Conservation (phyloP, 2,797 vertebrate genomes). For the Scleropages formosus region DNA sequence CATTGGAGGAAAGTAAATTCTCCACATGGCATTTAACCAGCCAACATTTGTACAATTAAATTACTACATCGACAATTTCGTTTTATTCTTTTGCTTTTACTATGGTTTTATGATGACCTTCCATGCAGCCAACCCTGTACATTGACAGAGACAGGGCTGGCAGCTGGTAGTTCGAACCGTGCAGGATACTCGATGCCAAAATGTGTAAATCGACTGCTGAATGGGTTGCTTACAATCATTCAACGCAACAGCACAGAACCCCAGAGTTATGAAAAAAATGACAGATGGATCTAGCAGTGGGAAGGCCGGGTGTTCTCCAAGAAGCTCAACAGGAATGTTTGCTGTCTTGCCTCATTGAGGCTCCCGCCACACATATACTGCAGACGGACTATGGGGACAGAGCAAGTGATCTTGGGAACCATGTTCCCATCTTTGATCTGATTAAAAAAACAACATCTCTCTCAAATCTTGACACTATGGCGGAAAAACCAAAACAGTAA, state of each 20-base stretch:
- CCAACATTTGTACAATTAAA: not conserved
- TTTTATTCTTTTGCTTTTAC: not conserved
- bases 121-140: too few species aligned
- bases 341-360: slow-evolving; percentile 72
- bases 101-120: not conserved
- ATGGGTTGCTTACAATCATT: not conserved
- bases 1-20: not conserved
- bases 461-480: slow-evolving; percentile 65
- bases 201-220: not conserved
- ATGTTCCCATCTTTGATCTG: slow-evolving; percentile 32
- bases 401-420: slow-evolving; percentile 24
- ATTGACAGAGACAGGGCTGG: too few species aligned
- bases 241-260: not conserved
- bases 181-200: not conserved
- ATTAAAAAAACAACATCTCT: slow-evolving; percentile 40
- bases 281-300: not conserved
- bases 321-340: slow-evolving; percentile 68
- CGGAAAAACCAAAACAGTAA: slow-evolving; percentile 63
- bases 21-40: not conserved
- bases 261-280: not conserved
- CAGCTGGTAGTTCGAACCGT: not conserved
- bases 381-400: slow-evolving; percentile 13
- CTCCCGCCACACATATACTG: slow-evolving; percentile 54
- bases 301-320: slow-evolving; percentile 44
- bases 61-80: not conserved